A percentile compares a stretch with the other conserved stretches of the same genome.
These are phyloP conservation scores for Melikaiella ostensackeni DNA, from an alignment of 2,888 invertebrate genomes.

Conservation along the genomic window DNA sequence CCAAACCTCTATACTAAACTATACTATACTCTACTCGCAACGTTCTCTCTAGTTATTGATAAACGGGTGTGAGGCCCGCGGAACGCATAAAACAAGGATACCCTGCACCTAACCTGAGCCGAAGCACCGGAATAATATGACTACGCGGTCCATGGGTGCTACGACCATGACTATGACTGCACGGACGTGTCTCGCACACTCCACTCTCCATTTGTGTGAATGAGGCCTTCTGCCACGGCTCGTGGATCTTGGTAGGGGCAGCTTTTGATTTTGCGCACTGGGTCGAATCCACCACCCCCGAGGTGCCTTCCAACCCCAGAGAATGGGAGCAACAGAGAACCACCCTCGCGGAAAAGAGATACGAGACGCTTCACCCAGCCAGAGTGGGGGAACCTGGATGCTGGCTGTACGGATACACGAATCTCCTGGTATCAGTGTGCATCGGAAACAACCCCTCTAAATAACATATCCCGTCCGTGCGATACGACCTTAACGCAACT, in stretches of 20 bases:
- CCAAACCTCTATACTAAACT: slow-evolving; percentile 43
- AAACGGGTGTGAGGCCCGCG: slow-evolving; percentile 56
- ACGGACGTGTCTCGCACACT: slow-evolving; percentile 27
- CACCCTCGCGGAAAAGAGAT: slow-evolving; percentile 41
- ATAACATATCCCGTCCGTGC: slow-evolving; percentile 58
- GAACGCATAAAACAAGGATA: slow-evolving; percentile 58
- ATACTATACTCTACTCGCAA: slow-evolving; percentile 32
- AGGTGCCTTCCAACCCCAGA: neutral
- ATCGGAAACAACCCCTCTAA: slow-evolving; percentile 62
- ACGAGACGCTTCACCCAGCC: slow-evolving; percentile 45
- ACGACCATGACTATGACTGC: slow-evolving; percentile 46
- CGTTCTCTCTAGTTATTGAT: slow-evolving; percentile 59
- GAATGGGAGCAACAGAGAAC: slow-evolving; percentile 32
- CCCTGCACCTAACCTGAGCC: slow-evolving; percentile 40
- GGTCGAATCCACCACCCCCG: slow-evolving; percentile 52
- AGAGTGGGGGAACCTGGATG: slow-evolving; percentile 63
- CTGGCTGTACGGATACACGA: slow-evolving; percentile 57
- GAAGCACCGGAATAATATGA: slow-evolving; percentile 49
- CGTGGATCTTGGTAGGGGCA: slow-evolving; percentile 40
- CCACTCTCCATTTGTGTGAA: slow-evolving; percentile 48
- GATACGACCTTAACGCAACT: slow-evolving; percentile 52
- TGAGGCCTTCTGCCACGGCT: slow-evolving; percentile 48
- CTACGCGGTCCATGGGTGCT: slow-evolving; percentile 44
- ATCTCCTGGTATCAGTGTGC: slow-evolving; percentile 61
- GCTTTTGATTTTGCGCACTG: slow-evolving; percentile 62